A percentile compares a stretch with the other conserved stretches of the same genome.
Evolutionary conservation across 2,113 vertebrate genomes (phyloP).

Genomic region (Phaetusa simplex): DNA sequence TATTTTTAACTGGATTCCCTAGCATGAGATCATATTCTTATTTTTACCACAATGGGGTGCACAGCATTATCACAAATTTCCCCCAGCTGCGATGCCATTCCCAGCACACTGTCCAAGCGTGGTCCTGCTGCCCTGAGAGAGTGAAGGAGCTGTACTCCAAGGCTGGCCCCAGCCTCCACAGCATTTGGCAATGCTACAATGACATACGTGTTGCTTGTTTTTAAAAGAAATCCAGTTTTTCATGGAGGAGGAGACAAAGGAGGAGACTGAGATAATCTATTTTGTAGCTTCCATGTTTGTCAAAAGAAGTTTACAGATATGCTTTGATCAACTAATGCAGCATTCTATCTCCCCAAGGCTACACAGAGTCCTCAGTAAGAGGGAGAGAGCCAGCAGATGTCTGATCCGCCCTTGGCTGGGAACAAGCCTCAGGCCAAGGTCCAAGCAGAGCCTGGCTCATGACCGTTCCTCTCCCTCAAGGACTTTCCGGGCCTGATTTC

Average conservation of each 20-base stretch:
- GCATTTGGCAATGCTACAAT: not conserved
- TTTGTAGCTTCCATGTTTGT: not conserved
- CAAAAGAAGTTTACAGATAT: not conserved
- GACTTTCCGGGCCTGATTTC: not conserved
- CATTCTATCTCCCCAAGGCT: not conserved
- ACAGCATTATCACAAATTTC: not conserved
- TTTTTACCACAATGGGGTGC: not conserved
- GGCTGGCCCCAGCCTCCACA: not conserved
- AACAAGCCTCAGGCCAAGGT: not conserved
- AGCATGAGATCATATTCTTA: not conserved
- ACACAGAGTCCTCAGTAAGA: not conserved
- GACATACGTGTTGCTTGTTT: accelerated
- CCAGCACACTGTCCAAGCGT: not conserved
- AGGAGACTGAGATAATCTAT: not conserved
- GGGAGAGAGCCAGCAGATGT: not conserved
- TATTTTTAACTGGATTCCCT: not conserved
- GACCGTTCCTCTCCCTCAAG: not conserved
- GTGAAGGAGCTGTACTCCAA: accelerated
- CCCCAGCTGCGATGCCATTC: not conserved
- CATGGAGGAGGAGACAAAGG: not conserved
- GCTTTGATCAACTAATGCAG: not conserved
- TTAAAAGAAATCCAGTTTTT: not conserved
- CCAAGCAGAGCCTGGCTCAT: constrained; percentile 1
- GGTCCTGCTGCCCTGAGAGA: not conserved
- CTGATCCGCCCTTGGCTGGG: not conserved